Evolutionary conservation across 2,113 vertebrate species (phyloP).

Genomic region (Progne subis): DNA sequence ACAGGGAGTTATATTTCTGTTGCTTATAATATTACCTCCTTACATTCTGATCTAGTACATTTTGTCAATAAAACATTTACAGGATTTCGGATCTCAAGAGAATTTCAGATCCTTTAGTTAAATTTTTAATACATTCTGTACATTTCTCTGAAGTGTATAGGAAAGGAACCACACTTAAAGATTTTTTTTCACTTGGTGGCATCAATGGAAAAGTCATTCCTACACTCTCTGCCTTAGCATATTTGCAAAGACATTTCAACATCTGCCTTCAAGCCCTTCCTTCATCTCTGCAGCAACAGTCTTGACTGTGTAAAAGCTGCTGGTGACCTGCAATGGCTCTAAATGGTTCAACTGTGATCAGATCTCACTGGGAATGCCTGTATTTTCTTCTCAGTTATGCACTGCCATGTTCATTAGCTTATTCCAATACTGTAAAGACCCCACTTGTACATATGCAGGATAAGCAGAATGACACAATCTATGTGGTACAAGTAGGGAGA

Average conservation of each 20-base stretch:
- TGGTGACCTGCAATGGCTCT: background rate
- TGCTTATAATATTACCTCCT: background rate
- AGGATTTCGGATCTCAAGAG: background rate
- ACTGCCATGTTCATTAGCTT: background rate
- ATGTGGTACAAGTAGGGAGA: background rate
- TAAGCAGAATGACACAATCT: background rate
- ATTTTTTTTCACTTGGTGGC: background rate
- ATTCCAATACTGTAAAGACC: background rate
- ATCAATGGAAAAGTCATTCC: background rate
- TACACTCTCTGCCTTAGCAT: background rate
- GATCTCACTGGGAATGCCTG: background rate
- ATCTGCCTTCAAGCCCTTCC: background rate
- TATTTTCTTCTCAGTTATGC: background rate
- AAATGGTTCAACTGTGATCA: background rate
- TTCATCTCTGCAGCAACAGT: background rate
- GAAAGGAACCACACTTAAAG: fast-evolving
- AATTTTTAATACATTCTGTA: background rate
- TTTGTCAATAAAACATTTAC: background rate
- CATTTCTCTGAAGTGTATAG: background rate
- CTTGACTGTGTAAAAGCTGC: background rate
- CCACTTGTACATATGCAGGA: background rate
- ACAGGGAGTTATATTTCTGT: background rate
- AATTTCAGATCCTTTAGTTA: background rate
- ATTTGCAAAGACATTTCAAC: background rate
- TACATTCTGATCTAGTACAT: fast-evolving